phyloP scores from a whole-genome alignment of 2,113 vertebrate species.

The Chloropsis hardwickii region DNA sequence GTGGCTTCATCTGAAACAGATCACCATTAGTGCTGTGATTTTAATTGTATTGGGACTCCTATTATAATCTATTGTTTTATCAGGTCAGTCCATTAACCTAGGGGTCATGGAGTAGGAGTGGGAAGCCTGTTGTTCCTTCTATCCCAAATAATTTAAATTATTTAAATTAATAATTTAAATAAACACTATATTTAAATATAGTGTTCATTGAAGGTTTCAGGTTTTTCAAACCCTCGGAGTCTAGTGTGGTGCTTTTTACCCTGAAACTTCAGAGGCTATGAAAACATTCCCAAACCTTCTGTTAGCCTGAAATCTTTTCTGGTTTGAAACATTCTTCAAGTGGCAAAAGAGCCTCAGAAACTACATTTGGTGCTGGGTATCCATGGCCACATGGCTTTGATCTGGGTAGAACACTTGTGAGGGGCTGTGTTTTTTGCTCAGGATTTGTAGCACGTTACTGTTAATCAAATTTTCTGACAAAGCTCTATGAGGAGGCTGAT shows the following conservation, averaged over 20 bases:
- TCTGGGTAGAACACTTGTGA: constrained; percentile 33
- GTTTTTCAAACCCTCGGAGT: constrained; percentile 22
- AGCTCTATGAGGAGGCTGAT: not conserved
- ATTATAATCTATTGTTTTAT: constrained; percentile 49
- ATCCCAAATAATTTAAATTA: constrained; percentile 20
- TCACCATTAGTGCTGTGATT: constrained; percentile 52
- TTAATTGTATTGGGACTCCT: constrained; percentile 56
- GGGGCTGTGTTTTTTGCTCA: constrained; percentile 3
- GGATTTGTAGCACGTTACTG: not conserved
- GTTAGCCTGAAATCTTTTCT: not conserved
- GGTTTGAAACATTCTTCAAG: constrained; percentile 8
- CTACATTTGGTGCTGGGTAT: constrained; percentile 20
- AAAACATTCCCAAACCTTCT: not conserved
- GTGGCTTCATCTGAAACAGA: constrained; percentile 53
- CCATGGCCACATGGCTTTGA: constrained; percentile 48
- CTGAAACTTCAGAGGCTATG: not conserved
- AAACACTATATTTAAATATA: not conserved
- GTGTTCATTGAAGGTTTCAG: not conserved
- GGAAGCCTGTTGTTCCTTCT: constrained; percentile 52
- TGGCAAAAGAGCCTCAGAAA: constrained; percentile 45
- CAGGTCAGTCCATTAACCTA: constrained; percentile 54
- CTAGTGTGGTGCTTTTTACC: not conserved
- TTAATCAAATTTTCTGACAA: constrained; percentile 48
- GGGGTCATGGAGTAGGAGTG: not conserved
- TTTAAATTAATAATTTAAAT: no score